Evolutionary conservation across 2,888 invertebrate genomes (phyloP), one percentile per base, ranked within the genome.

Genomic region (Rhagophthalmus giganteus): DNA sequence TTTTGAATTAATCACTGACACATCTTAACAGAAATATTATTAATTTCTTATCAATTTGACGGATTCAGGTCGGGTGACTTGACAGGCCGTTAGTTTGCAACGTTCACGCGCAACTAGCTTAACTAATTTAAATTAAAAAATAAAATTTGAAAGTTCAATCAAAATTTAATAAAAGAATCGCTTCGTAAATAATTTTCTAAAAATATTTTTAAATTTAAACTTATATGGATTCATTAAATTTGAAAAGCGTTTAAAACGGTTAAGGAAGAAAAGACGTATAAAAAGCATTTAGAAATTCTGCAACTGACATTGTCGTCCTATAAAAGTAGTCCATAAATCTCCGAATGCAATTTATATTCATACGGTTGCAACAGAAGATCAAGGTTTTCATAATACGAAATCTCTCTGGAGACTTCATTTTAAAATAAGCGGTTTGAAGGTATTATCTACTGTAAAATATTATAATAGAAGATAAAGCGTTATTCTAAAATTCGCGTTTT

Each of bases 311-410:
- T 50, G 42, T 37, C 32, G 25, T 38, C 27, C 42, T 37, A 42
- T 37, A 37, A 35, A 37, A 34, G 35, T 28, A 26, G n/a, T n/a
- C 42, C 32, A 50, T 50, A 50, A 50, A 50, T 50, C 50, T 50
- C 25, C 13, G 13, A 38, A 42, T 38, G 44, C 42, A 42, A 38
- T 50, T 50, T 42, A 50, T 50, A 50, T 50, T 50, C 50, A 50
- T 50, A 50, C 42, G 37, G 42, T 44, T 50, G 50, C 42, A 50
- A 44, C 50, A 50, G 50, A 31, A 50, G 50, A 50, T 50, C 50
- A 50, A 50, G 50, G 33, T 50, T 50, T 46, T 50, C 42, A 44
- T 50, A 44, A 47, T 42, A 42, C 37, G 30, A 45, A 26, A 25
- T 35, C 37, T 30, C 42, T 42, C 27, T 11, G 24, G 37, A 37